A percentile compares a stretch with the other conserved stretches of the same genome.
phyloP scores from a whole-genome alignment of 2,797 vertebrate species.

The Dermochelys coriacea region DNA sequence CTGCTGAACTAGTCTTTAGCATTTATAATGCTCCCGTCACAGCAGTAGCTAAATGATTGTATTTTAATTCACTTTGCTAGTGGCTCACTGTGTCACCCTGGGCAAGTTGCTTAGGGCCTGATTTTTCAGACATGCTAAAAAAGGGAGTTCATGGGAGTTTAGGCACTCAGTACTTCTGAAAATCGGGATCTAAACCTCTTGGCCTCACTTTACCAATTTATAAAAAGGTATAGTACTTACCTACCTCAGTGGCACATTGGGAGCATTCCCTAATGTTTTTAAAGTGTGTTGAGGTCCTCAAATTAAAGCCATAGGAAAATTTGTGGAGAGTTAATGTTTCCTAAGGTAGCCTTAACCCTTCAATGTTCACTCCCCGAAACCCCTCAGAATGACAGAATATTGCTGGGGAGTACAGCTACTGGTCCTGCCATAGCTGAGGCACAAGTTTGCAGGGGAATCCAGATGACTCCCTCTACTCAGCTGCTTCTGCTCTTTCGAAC shows the following conservation, averaged over 20 bases:
- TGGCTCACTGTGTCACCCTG: not conserved
- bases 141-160: not conserved
- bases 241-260: not conserved
- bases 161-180: not conserved
- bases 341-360: not conserved
- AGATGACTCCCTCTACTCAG: not conserved
- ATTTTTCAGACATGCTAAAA: not conserved
- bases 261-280: not conserved
- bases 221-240: not conserved
- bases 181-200: not conserved
- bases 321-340: not conserved
- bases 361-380: not conserved
- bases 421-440: not conserved
- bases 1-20: conserved; percentile 22
- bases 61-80: not conserved
- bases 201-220: not conserved
- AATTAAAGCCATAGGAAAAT: not conserved
- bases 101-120: not conserved
- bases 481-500: not conserved
- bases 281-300: not conserved
- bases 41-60: not conserved
- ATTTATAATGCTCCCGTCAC: conserved; percentile 19
- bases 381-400: not conserved
- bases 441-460: not conserved
- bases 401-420: not conserved